Base-by-base conservation (phyloP, 2,797 vertebrate genomes). In the Chaunax sp. region DNA sequence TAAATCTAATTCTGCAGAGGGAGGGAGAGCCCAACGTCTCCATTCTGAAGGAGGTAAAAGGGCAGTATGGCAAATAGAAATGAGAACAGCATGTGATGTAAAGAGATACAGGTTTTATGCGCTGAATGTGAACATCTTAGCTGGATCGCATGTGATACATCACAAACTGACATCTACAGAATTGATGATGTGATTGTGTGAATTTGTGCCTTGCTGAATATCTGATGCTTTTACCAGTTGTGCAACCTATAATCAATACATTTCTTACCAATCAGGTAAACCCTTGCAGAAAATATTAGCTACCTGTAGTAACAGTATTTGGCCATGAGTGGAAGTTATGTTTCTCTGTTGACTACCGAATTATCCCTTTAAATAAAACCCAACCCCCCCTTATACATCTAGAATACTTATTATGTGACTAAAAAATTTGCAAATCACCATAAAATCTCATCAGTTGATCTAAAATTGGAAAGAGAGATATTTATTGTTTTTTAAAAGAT, bases 31-130 rank as follows among this genome's bases (percentile, higher is more conserved):
- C 64, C 60, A 49, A 63, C 14, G 26, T 54, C 56, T 35, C 47
- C 44, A 68, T 68, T 60, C 57, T 80, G 3, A 11, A 35, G 10
- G 33, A 35, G 12, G 7, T 2, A 35, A 35, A 35, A 35, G 51
- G 76, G 67, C 63, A 77, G 80, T 81, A 80, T 59, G 67, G 68
- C 49, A 85, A 80, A 77, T 49, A 44, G 56, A 84, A 76, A 87
- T 78, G 75, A 74, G 47, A 65, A 57, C 47, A 35, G 46, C 40
- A 28, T n/a, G 65, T 65, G 75, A 78, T 71, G 62, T 58, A 25
- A 55, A 53, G 28, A 64, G 67, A 81, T 75, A 52, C 5, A 22
- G 57, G 25, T n/a, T 73, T 37, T 63, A 51, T 61, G 45, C 33
- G 50, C 40, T 69, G 76, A 79, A 82, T 77, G 60, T 74, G 59